Evolutionary conservation across 2,113 vertebrate species (phyloP).

Genomic region (Gasterosteus nipponicus): DNA sequence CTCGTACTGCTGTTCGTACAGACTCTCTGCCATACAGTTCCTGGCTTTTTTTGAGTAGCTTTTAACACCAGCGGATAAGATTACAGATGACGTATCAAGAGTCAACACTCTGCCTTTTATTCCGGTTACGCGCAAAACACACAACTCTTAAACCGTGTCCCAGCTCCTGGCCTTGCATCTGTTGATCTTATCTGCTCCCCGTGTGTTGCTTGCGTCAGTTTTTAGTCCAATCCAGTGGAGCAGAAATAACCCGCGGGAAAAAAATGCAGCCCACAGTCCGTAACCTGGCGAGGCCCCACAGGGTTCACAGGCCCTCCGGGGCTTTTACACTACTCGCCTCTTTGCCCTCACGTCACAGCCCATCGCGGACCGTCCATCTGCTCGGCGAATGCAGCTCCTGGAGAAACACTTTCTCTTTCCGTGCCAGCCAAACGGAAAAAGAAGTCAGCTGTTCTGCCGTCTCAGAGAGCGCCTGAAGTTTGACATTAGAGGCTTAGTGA

Average conservation of each 20-base stretch:
- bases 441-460: background rate
- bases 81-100: slow-evolving; percentile 9
- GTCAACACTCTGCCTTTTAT: background rate
- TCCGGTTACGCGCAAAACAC: background rate
- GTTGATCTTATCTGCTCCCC: slow-evolving; percentile 22
- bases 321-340: slow-evolving; percentile 56
- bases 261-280: slow-evolving; percentile 7
- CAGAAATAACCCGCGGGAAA: slow-evolving; percentile 42
- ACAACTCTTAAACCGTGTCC: background rate
- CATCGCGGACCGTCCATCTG: slow-evolving; percentile 46
- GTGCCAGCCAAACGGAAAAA: background rate
- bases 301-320: slow-evolving; percentile 45
- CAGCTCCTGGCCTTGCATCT: background rate
- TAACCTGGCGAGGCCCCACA: slow-evolving; percentile 23
- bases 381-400: slow-evolving; percentile 13
- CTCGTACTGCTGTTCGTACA: background rate
- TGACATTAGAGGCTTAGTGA: slow-evolving; percentile 31
- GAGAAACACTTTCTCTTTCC: slow-evolving; percentile 33
- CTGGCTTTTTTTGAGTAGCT: slow-evolving; percentile 35
- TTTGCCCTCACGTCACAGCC: slow-evolving; percentile 60
- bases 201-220: slow-evolving; percentile 17
- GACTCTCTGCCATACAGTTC: slow-evolving; percentile 30
- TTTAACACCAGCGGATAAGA: slow-evolving; percentile 22
- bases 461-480: slow-evolving; percentile 21
- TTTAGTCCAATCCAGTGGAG: slow-evolving; percentile 36